A percentile compares a stretch with the other conserved stretches of the same genome.
These are phyloP conservation scores for Mesopsocus fuscifrons DNA, from an alignment of 2,888 invertebrate species.

Conservation along the genomic window DNA sequence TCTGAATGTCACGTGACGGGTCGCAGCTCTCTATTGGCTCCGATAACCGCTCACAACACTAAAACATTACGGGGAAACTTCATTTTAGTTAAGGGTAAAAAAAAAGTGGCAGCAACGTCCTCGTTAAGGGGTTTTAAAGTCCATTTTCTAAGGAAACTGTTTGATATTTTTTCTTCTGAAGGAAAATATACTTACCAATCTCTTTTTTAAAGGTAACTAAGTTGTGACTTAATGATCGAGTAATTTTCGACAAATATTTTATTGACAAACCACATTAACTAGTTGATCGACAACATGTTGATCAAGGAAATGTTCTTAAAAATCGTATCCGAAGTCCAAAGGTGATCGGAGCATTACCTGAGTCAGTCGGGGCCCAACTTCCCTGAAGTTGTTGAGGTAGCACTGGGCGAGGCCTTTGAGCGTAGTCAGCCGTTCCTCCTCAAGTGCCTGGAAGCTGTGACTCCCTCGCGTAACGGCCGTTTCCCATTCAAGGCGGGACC, in stretches of 20 bases:
- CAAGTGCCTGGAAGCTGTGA: conserved; percentile 67
- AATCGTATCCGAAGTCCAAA: no score
- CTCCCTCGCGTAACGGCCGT: conserved; percentile 72
- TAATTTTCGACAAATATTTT: no score
- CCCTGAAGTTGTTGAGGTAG: conserved; percentile 35
- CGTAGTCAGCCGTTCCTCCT: conserved; percentile 71
- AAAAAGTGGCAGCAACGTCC: not conserved
- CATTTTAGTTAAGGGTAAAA: no score
- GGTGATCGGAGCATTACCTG: no score
- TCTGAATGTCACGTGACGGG: conserved; percentile 42
- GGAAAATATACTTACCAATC: no score
- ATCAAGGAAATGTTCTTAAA: no score
- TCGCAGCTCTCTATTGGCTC: conserved; percentile 40
- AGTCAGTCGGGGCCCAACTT: conserved; percentile 60
- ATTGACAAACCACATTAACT: no score
- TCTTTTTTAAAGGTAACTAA: no score
- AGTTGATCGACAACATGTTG: no score
- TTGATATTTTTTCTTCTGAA: no score
- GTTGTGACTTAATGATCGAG: no score
- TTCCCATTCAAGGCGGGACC: conserved; percentile 75
- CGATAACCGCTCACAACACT: conserved; percentile 50
- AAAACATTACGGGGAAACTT: conserved; percentile 18
- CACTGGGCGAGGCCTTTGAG: conserved; percentile 46
- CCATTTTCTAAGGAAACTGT: no score
- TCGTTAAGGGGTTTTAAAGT: not conserved